Base-by-base conservation (phyloP, 2,797 vertebrate genomes). In the Ctenopoma kingsleyae region DNA sequence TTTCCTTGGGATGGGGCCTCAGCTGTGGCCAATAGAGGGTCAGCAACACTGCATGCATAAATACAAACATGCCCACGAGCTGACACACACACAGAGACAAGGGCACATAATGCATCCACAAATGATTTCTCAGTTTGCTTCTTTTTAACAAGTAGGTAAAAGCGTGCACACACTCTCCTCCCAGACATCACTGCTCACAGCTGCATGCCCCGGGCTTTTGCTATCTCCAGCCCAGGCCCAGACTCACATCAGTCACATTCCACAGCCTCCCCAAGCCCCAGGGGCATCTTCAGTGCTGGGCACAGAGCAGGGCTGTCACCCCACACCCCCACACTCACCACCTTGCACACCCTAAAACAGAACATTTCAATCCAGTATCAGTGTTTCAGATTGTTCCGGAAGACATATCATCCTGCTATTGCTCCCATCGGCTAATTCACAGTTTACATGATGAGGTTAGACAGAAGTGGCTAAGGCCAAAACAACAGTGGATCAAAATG, bases 201-300 rank as follows among this genome's bases (percentile, higher is more conserved):
- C 88, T 92, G 88, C 81, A 56, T 17, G 81, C 89, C 88, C 59
- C 16, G 0, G 80, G 83, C 76, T 51, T 67, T 71, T 15, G 49
- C 79, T 80, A 76, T 87, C 83, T 82, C 35, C 70, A 68, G 81
- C 78, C 75, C 77, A 48, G 88, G 12, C 73, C 68, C 78, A 87
- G 74, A 80, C 71, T 81, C 84, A 53, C 85, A 80, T 90, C 77
- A 88, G 71, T 82, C 77, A 46, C 90, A 93, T 92, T 91, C 91
- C 89, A 78, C 79, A 82, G 82, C 61, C 85, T 76, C 80, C 71
- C 32, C 50, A 58, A 74, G 75, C 82, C 91, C 91, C 56, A 25
- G 69, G 83, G 89, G 81, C 62, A 67, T 64, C 70, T 78, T 77
- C 87, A 80, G 90, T 89, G 90, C 90, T 91, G 87, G 90, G 87